phyloP scores from a whole-genome alignment of 2,888 invertebrate genomes.

The Pristionchus exspectatus region DNA sequence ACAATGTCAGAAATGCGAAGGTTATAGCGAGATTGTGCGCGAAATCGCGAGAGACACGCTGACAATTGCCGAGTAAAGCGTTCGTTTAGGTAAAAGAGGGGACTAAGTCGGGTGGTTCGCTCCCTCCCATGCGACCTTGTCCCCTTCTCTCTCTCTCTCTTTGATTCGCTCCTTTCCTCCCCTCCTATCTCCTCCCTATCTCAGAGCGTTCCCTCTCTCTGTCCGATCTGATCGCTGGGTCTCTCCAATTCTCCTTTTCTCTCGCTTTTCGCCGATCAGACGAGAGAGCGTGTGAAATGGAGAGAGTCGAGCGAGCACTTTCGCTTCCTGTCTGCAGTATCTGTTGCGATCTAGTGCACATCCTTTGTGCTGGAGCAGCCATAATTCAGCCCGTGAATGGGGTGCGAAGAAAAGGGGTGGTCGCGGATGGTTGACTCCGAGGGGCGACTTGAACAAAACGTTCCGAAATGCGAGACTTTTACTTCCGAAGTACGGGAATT shows the following conservation, averaged over 20 bases:
- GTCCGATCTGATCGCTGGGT: background rate
- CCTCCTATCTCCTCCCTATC: background rate
- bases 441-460: too few species aligned
- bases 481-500: too few species aligned
- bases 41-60: background rate
- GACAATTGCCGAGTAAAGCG: background rate
- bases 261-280: background rate
- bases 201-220: background rate
- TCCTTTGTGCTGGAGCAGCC: background rate
- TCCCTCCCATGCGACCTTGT: background rate
- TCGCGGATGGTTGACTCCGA: background rate
- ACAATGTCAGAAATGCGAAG: background rate
- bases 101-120: constrained; percentile 1
- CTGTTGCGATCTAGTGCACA: constrained; percentile 21
- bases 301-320: background rate
- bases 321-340: background rate
- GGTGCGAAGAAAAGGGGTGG: background rate
- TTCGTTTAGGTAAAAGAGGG: background rate
- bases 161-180: background rate
- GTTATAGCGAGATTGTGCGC: background rate
- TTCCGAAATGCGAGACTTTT: too few species aligned
- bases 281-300: background rate
- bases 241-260: background rate
- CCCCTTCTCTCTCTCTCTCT: constrained; percentile 32
- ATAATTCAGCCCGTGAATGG: constrained; percentile 9